phyloP scores from a whole-genome alignment of 2,797 vertebrate genomes.

The Thalassophryne amazonica region DNA sequence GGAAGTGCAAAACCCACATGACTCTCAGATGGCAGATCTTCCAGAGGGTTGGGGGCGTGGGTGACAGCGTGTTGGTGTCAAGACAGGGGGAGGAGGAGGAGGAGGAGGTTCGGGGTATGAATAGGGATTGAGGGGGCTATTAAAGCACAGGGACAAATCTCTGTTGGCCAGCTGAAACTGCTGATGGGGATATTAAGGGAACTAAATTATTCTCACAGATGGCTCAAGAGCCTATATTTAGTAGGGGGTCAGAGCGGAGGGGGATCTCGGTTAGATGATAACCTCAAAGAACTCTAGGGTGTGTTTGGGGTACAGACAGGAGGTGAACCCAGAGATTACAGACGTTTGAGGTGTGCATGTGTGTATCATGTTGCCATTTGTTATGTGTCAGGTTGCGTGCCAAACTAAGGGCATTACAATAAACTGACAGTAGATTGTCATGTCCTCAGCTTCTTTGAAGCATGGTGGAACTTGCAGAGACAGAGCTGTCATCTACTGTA shows the following conservation, averaged over 20 bases:
- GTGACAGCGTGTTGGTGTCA: conserved; percentile 56
- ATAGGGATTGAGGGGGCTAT: conserved; percentile 40
- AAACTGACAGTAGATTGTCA: conserved; percentile 47
- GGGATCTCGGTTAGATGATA: conserved; percentile 62
- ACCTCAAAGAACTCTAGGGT: conserved; percentile 54
- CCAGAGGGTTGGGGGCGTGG: conserved; percentile 58
- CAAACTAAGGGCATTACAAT: conserved; percentile 3
- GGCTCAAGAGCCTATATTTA: conserved; percentile 90
- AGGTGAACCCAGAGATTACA: not conserved
- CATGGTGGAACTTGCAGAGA: conserved; percentile 1
- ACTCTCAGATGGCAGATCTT: conserved; percentile 70
- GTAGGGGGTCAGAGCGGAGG: conserved; percentile 49
- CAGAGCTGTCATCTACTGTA: not conserved
- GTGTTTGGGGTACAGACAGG: conserved; percentile 55
- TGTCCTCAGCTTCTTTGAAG: conserved; percentile 35
- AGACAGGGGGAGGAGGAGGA: conserved; percentile 42
- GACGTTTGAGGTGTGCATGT: conserved; percentile 22
- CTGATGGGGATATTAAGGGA: conserved; percentile 90
- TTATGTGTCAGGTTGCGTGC: conserved; percentile 25
- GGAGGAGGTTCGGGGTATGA: conserved; percentile 53
- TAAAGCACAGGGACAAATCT: conserved; percentile 50
- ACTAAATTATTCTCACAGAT: conserved; percentile 87
- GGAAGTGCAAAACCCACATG: conserved; percentile 73
- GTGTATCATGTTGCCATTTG: conserved; percentile 7
- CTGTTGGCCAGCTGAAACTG: conserved; percentile 84